These are phyloP conservation scores for Dorcus hopei DNA, from an alignment of 2,888 invertebrate genomes.

Conservation along the genomic window DNA sequence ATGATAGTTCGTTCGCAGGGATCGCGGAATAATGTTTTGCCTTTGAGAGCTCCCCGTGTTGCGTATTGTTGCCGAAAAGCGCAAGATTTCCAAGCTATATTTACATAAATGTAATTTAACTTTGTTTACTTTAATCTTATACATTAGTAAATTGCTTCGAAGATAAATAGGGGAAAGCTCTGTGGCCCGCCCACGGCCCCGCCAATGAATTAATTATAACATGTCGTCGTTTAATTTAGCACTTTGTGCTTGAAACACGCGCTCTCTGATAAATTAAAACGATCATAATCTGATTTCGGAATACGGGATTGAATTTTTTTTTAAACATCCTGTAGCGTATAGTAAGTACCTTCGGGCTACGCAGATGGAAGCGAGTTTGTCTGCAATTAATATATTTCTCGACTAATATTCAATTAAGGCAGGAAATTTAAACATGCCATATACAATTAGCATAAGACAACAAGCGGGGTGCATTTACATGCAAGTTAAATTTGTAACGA, in stretches of 20 bases:
- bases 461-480: slow-evolving; percentile 13
- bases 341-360: not conserved
- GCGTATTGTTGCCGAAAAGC: slow-evolving; percentile 10
- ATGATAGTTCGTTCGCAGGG: slow-evolving; percentile 2
- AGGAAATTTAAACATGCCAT: slow-evolving; percentile 14
- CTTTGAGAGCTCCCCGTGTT: not conserved
- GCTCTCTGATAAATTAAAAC: not conserved
- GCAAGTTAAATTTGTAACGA: slow-evolving; percentile 5
- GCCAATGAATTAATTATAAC: slow-evolving; percentile 12
- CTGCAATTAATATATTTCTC: slow-evolving; percentile 1
- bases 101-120: slow-evolving; percentile 29
- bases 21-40: not conserved
- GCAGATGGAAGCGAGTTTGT: not conserved
- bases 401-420: slow-evolving; percentile 8
- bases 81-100: slow-evolving; percentile 23
- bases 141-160: slow-evolving; percentile 19
- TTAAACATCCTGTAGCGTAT: too few relatives aligned
- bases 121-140: slow-evolving; percentile 18
- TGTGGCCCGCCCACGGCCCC: not conserved
- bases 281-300: too few relatives aligned
- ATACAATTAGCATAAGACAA: slow-evolving; percentile 18
- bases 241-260: too few relatives aligned
- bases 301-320: too few relatives aligned
- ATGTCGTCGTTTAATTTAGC: not conserved
- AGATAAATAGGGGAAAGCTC: slow-evolving; percentile 9